A percentile compares a stretch with the other conserved stretches of the same genome.
Conservation (phyloP, 37 sponge, comb jelly and placozoan genomes). For the Hormiphora californensis region DNA sequence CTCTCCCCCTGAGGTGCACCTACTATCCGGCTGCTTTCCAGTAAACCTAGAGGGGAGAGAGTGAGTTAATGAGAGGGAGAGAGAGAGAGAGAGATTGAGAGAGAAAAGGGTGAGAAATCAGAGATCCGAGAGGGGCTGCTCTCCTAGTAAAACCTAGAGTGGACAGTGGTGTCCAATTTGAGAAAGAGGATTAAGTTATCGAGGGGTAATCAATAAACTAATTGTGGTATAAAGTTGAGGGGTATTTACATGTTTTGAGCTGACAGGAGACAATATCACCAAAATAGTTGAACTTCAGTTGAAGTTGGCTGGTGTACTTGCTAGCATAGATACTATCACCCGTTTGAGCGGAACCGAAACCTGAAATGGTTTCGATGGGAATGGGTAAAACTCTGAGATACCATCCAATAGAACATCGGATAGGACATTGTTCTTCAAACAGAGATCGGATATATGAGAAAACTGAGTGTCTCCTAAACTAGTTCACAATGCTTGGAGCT, state of each 20-base stretch:
- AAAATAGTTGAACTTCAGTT: slow-evolving; percentile 51
- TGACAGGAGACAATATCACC: slow-evolving; percentile 42
- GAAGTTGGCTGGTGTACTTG: slow-evolving; percentile 46
- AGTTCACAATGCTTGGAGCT: background rate
- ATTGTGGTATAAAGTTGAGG: no score
- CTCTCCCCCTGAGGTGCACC: slow-evolving; percentile 22
- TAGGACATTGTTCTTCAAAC: background rate
- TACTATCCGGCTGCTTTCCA: slow-evolving; percentile 16
- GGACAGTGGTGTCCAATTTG: no score
- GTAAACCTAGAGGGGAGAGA: background rate
- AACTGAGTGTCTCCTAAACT: background rate
- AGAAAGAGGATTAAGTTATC: no score
- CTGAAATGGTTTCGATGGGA: background rate
- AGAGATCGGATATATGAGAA: background rate
- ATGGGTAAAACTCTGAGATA: background rate
- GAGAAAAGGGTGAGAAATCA: no score
- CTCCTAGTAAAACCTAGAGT: no score
- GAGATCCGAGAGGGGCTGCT: no score
- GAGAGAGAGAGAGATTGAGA: no score
- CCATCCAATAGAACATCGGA: no score
- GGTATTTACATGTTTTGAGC: slow-evolving; percentile 35
- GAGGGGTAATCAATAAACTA: no score
- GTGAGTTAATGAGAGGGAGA: no score
- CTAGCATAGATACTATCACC: slow-evolving; percentile 48
- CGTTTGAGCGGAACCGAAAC: slow-evolving; percentile 50